These are phyloP conservation scores for Nephrotoma guestfalica DNA, from an alignment of 2,888 invertebrate species.

Conservation along the genomic window DNA sequence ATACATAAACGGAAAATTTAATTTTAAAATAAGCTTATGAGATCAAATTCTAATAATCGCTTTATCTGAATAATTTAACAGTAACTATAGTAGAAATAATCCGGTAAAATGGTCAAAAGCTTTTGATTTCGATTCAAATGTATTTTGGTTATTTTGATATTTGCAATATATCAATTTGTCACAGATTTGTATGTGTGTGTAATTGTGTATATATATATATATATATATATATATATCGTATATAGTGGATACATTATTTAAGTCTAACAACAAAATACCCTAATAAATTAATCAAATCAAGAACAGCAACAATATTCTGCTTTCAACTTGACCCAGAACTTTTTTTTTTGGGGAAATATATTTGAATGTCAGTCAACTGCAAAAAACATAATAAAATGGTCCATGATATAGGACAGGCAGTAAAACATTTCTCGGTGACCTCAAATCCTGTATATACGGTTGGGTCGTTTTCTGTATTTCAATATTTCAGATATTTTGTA, in stretches of 20 bases:
- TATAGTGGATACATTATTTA: neutral
- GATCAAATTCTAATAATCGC: neutral
- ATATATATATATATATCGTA: neutral
- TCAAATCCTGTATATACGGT: neutral
- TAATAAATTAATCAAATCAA: neutral
- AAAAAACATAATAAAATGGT: neutral
- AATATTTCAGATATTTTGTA: neutral
- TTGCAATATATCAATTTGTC: neutral
- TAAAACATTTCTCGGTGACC: neutral
- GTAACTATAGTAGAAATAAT: neutral
- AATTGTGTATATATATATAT: neutral
- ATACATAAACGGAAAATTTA: neutral
- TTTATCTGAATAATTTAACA: neutral
- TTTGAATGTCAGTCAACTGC: neutral
- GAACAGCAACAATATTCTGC: neutral
- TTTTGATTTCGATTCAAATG: neutral
- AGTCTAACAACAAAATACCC: neutral
- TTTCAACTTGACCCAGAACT: neutral
- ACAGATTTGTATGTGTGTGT: neutral
- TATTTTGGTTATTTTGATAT: neutral
- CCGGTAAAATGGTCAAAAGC: neutral
- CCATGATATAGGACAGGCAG: neutral
- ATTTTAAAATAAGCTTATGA: neutral
- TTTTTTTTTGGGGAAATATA: neutral
- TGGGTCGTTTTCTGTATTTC: neutral